Conservation (phyloP, 2,888 invertebrate genomes). For the Lasioglossum figueresi region DNA sequence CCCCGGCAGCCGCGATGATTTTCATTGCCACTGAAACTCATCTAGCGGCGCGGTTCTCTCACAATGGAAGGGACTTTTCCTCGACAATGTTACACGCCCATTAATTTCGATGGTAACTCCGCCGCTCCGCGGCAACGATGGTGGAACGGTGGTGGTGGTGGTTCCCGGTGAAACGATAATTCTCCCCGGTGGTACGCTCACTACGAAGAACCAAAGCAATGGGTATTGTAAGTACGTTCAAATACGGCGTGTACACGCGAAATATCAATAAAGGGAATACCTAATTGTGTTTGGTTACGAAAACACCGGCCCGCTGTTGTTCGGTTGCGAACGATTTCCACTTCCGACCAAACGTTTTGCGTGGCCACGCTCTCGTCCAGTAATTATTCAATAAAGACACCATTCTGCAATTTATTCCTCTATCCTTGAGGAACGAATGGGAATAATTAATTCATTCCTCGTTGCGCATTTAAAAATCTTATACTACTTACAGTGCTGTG, state of each 20-base stretch:
- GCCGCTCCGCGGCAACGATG: constrained; percentile 8
- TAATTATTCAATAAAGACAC: background rate
- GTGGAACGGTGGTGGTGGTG: background rate
- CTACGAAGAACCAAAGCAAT: constrained; percentile 46
- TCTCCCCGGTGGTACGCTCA: constrained; percentile 38
- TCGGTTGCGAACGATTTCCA: constrained; percentile 21
- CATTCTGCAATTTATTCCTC: background rate
- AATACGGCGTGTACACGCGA: constrained; percentile 44
- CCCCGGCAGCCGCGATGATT: constrained; percentile 64
- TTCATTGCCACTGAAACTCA: constrained; percentile 71
- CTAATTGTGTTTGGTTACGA: constrained; percentile 45
- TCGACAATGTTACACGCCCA: constrained; percentile 61
- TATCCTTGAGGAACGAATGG: background rate
- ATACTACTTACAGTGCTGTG: background rate
- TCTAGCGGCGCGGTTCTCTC: constrained; percentile 48
- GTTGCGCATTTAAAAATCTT: background rate
- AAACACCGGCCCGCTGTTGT: constrained; percentile 1
- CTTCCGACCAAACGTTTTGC: background rate
- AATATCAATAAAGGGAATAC: constrained; percentile 52
- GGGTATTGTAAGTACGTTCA: constrained; percentile 39
- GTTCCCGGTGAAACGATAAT: constrained; percentile 60
- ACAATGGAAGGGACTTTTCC: constrained; percentile 68
- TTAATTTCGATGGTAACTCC: constrained; percentile 69
- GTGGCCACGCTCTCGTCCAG: background rate
- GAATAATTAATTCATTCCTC: background rate